Evolutionary conservation across 2,888 invertebrate genomes (phyloP), one percentile per base, ranked within the genome.

Genomic region (Pristionchus entomophagus): DNA sequence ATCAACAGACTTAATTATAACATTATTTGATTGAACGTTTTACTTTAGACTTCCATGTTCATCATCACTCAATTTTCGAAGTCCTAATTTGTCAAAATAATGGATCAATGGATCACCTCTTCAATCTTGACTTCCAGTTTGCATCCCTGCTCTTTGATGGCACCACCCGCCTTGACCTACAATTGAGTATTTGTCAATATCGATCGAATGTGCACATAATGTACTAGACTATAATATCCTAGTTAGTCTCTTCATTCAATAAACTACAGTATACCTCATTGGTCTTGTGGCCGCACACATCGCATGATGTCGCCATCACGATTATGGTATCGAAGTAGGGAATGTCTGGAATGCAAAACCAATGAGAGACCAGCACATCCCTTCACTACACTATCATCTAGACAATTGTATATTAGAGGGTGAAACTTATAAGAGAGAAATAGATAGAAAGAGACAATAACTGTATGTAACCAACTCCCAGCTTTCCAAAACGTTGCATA

Each of bases 301-400:
- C 97, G 94, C 99, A 99, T 0, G 94, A 95, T 0, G 97, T 97
- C 0, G 98, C 97, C 99, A 99, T 99, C 87, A 99, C 97, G 0
- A 99, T 96, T 0, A 97, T 97, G 94, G 99, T 97, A 94, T 99
- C 99, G 94, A 99, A 99, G 94, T 97, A 96, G 0, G 99, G 99
- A 93, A 99, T 97, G 90, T 96, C 96, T 96, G 91, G 80, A 87
- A 86, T 38, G 49, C 4, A n/a, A 22, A 59, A 59, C 22, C 26
- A 51, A 51, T 26, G 10, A 77, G 0, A 14, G 2, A 65, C 65
- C n/a, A n/a, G n/a, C n/a, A n/a, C n/a, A n/a, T n/a, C n/a, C n/a
- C n/a, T n/a, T n/a, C n/a, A n/a, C n/a, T n/a, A n/a, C n/a, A n/a
- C n/a, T n/a, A n/a, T n/a, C n/a, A n/a, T n/a, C n/a, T n/a, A n/a